A percentile compares a stretch with the other conserved stretches of the same genome.
Conservation (phyloP, 2,797 vertebrate species). For the Buceros bicornis region DNA sequence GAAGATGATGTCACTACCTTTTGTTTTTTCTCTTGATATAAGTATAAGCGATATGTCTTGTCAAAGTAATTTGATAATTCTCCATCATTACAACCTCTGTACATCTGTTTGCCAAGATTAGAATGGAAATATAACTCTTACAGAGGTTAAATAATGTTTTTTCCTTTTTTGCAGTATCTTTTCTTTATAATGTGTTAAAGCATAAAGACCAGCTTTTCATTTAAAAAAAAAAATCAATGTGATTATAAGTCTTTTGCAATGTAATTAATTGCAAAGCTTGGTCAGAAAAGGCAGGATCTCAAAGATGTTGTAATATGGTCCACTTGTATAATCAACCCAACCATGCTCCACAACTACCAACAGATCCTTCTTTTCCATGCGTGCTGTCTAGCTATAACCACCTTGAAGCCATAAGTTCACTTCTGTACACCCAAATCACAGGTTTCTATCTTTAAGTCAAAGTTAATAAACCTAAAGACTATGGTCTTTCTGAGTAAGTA, state of each 20-base stretch:
- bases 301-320: neutral
- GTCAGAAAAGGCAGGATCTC: neutral
- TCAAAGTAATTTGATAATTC: neutral
- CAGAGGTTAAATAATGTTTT: neutral
- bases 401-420: neutral
- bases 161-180: neutral
- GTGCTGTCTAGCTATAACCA: neutral
- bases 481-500: neutral
- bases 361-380: neutral
- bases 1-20: neutral
- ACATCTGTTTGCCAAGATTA: neutral
- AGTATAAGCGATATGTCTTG: neutral
- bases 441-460: neutral
- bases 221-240: neutral
- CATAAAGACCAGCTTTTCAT: neutral
- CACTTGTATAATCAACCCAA: neutral
- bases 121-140: neutral
- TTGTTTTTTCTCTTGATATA: neutral
- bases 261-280: neutral
- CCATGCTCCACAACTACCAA: neutral
- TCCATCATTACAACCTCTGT: neutral
- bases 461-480: neutral
- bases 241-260: neutral
- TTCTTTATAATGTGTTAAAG: neutral
- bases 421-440: neutral